A percentile compares a stretch with the other conserved stretches of the same genome.
Conservation (phyloP, 2,797 vertebrate species). For the Crossoptilon crossoptilon region DNA sequence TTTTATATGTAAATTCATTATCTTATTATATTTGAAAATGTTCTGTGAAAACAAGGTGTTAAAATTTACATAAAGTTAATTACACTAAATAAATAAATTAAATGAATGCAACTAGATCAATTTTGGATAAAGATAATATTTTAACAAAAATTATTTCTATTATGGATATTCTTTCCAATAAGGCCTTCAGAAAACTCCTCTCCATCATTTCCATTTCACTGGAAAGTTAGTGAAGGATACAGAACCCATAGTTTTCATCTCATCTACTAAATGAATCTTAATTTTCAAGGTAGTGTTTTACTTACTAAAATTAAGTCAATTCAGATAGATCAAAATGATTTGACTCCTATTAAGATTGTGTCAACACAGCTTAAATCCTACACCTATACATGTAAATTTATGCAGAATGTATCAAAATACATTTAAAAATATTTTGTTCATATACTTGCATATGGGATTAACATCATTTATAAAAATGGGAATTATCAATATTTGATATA, state of each 20-base stretch:
- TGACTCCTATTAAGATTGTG: not conserved
- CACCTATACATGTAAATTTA: not conserved
- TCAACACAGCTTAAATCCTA: not conserved
- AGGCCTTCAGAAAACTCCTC: not conserved
- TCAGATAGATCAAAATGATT: not conserved
- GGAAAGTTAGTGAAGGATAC: not conserved
- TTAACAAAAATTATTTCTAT: not conserved
- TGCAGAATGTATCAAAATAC: not conserved
- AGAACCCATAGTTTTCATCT: not conserved
- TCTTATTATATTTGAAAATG: not conserved
- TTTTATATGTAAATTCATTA: not conserved
- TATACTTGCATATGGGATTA: not conserved
- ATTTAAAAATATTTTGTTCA: not conserved
- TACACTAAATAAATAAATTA: not conserved
- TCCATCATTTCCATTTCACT: not conserved
- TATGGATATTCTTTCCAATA: not conserved
- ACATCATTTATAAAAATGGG: not conserved
- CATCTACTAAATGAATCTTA: accelerated
- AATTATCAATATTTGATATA: not conserved
- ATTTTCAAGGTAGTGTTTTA: not conserved
- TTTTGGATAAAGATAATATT: not conserved
- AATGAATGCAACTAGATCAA: not conserved
- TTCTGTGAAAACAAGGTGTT: not conserved
- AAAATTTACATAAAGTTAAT: not conserved
- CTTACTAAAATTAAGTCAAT: not conserved